Conservation (phyloP, 2,888 invertebrate species). For the Eupithecia dodoneata region DNA sequence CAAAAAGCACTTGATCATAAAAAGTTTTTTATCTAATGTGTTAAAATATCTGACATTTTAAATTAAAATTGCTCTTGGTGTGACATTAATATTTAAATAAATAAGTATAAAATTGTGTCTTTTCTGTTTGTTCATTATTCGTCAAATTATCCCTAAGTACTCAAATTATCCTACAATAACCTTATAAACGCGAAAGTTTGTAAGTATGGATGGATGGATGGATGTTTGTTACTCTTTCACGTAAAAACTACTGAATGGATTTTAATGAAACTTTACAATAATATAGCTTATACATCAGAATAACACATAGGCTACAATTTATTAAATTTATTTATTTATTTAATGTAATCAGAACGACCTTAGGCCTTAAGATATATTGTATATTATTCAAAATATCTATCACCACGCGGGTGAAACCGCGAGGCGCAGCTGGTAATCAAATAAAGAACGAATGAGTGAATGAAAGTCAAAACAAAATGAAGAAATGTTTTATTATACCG, state of each 20-base stretch:
- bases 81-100: conserved; percentile 14
- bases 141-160: neutral
- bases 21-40: conserved; percentile 39
- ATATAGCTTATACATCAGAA: too few relatives aligned
- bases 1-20: conserved; percentile 25
- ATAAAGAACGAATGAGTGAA: conserved; percentile 1
- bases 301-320: too few relatives aligned
- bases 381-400: too few relatives aligned
- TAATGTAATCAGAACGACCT: too few relatives aligned
- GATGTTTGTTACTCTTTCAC: too few relatives aligned
- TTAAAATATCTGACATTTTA: conserved; percentile 44
- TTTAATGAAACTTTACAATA: too few relatives aligned
- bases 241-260: too few relatives aligned
- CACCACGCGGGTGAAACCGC: too few relatives aligned
- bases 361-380: too few relatives aligned
- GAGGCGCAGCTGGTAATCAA: neutral
- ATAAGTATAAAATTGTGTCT: neutral
- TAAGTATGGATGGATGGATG: too few relatives aligned
- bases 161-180: neutral
- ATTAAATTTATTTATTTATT: too few relatives aligned
- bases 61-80: conserved; percentile 47
- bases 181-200: too few relatives aligned
- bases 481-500: neutral
- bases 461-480: neutral
- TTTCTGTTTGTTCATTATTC: neutral